These are phyloP conservation scores for Oscheius sp. DNA, from an alignment of 2,888 invertebrate genomes.

Conservation along the genomic window DNA sequence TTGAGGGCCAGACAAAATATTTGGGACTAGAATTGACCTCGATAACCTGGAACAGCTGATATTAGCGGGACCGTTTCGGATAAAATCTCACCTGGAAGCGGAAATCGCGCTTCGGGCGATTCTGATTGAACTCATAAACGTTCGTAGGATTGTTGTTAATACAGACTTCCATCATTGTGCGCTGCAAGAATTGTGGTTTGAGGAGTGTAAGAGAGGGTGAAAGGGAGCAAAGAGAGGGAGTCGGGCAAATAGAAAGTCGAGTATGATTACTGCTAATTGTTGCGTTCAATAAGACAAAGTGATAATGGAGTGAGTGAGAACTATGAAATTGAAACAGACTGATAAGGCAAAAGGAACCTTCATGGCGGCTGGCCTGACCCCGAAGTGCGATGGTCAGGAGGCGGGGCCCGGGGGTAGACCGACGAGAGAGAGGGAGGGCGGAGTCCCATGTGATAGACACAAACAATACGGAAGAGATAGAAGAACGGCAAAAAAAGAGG, in stretches of 20 bases:
- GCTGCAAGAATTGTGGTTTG: background rate
- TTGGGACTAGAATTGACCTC: constrained; percentile 62
- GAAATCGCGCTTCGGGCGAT: constrained; percentile 61
- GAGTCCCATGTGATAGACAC: constrained; percentile 26
- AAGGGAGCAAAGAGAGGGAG: constrained; percentile 3
- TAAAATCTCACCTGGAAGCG: constrained; percentile 55
- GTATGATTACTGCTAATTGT: background rate
- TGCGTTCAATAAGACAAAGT: background rate
- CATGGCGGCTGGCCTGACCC: background rate
- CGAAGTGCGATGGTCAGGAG: constrained; percentile 32
- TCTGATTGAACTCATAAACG: constrained; percentile 31
- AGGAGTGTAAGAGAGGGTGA: background rate
- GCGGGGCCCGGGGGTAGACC: constrained; percentile 27
- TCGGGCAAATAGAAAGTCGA: background rate
- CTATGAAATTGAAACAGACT: background rate
- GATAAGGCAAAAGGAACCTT: constrained; percentile 2
- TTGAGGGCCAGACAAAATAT: constrained; percentile 65
- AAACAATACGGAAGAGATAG: constrained; percentile 9
- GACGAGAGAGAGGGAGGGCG: constrained; percentile 1
- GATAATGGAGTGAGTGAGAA: background rate
- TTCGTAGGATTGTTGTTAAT: constrained; percentile 36
- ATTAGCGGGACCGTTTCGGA: background rate
- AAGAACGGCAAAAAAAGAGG: constrained; percentile 5
- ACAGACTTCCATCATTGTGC: constrained; percentile 49
- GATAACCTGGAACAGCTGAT: constrained; percentile 51